Evolutionary conservation across 30 jellyfish, hydroid and myxozoan genomes (phyloP).

Genomic region (Aurelia aurita): DNA sequence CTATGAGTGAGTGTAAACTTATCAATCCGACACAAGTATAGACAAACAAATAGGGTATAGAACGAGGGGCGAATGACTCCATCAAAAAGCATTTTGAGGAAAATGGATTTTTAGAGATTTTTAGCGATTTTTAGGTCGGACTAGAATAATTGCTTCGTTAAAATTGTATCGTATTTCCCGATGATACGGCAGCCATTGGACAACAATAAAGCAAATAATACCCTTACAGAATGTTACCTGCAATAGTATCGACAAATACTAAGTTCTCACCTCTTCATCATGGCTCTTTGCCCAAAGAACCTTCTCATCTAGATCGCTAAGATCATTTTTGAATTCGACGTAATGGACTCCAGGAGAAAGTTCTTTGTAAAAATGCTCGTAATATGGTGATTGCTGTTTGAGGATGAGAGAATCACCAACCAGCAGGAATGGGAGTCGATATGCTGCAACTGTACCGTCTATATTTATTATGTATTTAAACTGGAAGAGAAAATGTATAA

Average conservation of each 20-base stretch:
- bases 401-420: constrained; percentile 88
- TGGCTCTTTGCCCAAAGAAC: constrained; percentile 85
- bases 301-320: constrained; percentile 82
- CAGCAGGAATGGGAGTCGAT: constrained; percentile 85
- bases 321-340: constrained; percentile 83
- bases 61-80: too few species aligned
- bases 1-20: too few species aligned
- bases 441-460: constrained; percentile 99
- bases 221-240: too few species aligned
- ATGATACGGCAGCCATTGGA: too few species aligned
- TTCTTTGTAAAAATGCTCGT: constrained; percentile 91
- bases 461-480: constrained; percentile 84
- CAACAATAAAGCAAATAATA: neutral
- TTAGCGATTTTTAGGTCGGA: too few species aligned
- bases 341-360: constrained; percentile 84
- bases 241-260: neutral
- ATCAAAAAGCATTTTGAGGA: too few species aligned
- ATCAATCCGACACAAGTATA: too few species aligned
- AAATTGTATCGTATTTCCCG: too few species aligned
- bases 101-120: too few species aligned
- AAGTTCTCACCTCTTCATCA: constrained; percentile 76
- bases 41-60: too few species aligned
- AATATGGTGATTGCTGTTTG: constrained; percentile 89
- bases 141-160: too few species aligned
- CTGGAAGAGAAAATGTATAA: constrained; percentile 52